Evolutionary conservation across 2,113 vertebrate genomes (phyloP).

Genomic region (Micronycteris hirsuta): DNA sequence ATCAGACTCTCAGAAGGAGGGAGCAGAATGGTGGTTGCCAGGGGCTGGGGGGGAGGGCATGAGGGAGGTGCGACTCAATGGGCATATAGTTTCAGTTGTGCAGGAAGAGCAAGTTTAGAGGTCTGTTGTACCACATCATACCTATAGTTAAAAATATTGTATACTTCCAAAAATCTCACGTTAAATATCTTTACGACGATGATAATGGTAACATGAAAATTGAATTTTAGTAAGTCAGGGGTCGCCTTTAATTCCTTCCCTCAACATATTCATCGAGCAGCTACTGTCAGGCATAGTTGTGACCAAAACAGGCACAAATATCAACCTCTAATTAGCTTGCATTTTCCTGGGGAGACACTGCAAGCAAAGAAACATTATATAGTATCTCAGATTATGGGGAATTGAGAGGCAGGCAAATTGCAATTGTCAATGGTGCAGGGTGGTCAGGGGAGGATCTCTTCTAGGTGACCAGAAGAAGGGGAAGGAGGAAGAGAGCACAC

Average conservation of each 20-base stretch:
- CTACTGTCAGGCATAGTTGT: background rate
- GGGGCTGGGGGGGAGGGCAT: accelerated
- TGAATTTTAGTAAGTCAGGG: background rate
- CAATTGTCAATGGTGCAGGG: background rate
- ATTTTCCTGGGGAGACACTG: background rate
- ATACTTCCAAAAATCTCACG: background rate
- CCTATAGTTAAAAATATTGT: background rate
- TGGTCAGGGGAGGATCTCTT: background rate
- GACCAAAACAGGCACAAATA: background rate
- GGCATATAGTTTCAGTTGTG: background rate
- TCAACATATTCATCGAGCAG: background rate
- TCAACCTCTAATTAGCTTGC: background rate
- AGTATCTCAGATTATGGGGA: background rate
- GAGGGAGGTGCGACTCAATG: background rate
- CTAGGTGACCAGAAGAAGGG: background rate
- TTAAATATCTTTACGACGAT: background rate
- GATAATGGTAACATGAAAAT: background rate
- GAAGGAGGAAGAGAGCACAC: background rate
- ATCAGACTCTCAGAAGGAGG: background rate
- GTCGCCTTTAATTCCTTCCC: background rate
- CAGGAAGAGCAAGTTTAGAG: too few species aligned
- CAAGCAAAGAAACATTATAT: too few species aligned
- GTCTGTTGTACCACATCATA: background rate
- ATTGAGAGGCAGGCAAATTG: too few species aligned
- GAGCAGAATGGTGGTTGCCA: background rate